Evolutionary conservation across 1,140 invertebrate species (phyloP), one percentile per base, ranked within the genome.

Genomic region (Adelges cooleyi): DNA sequence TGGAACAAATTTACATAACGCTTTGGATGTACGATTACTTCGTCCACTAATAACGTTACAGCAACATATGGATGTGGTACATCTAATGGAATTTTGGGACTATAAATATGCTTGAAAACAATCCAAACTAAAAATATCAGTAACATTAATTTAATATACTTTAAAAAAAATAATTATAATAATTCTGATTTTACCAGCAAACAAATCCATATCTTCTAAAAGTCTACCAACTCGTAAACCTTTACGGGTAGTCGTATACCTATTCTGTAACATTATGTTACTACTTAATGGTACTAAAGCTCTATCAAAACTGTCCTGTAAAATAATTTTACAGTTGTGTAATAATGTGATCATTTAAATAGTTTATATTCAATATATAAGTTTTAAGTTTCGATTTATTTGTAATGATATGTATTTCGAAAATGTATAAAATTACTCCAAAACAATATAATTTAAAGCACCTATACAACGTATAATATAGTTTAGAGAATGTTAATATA

Each of bases 131-230:
- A 67, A n/a, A 77, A 33, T 38, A 65, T 54, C n/a, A n/a, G n/a
- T n/a, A n/a, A n/a, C n/a, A n/a, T n/a, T n/a, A n/a, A n/a, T n/a
- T n/a, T n/a, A n/a, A n/a, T n/a, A 44, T 13, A 11, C 9, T n/a
- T 66, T 67, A 44, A 59, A 20, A 54, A 67, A 56, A 40, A 22
- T 62, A 44, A 42, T 18, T 36, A 33, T 25, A n/a, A n/a, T n/a
- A n/a, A n/a, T n/a, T n/a, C n/a, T n/a, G n/a, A n/a, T n/a, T 46
- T 67, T 73, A 84, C 82, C 82, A 65, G 86, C 85, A 80, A 90
- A 87, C 65, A 86, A 79, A 74, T 90, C 87, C 75, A 90, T 80
- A 73, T 90, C 86, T 76, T 90, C 87, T 65, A 90, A 73, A 3
- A 90, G 75, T 66, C 86, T 75, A 11, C 87, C 87, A 69, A 87